Evolutionary conservation across 2,797 vertebrate species (phyloP).

Genomic region (Leucoraja ocellata): DNA sequence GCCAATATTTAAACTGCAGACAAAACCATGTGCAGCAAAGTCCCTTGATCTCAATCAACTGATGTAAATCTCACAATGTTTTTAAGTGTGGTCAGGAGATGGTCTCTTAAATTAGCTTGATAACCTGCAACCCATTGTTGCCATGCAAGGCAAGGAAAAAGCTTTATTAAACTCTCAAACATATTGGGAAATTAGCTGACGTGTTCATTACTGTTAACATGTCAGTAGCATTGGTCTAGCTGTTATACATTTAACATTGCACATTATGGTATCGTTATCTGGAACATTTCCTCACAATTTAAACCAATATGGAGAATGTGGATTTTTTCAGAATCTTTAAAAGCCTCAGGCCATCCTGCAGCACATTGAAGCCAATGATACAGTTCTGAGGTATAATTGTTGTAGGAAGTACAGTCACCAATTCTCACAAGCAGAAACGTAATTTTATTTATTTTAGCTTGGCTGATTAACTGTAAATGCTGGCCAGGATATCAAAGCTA

Average conservation of each 20-base stretch:
- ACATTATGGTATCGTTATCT: neutral
- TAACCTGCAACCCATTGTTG: neutral
- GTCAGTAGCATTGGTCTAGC: neutral
- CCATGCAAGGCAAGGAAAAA: neutral
- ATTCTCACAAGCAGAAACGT: too few relatives aligned
- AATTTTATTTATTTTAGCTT: too few relatives aligned
- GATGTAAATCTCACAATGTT: too few relatives aligned
- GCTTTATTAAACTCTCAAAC: neutral
- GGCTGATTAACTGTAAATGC: too few relatives aligned
- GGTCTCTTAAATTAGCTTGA: neutral
- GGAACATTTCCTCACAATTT: neutral
- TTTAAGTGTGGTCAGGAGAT: neutral
- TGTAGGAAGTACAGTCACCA: too few relatives aligned
- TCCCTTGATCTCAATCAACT: neutral
- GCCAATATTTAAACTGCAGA: neutral
- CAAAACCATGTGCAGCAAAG: neutral
- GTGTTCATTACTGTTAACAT: neutral
- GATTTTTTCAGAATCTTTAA: too few relatives aligned
- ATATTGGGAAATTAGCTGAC: neutral
- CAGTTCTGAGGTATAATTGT: too few relatives aligned
- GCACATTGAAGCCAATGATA: too few relatives aligned
- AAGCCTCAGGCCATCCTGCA: too few relatives aligned
- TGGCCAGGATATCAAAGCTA: too few relatives aligned
- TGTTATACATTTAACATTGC: neutral
- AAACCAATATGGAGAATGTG: neutral